Evolutionary conservation across 2,797 vertebrate species (phyloP).

Genomic region (Euthynnus affinis): DNA sequence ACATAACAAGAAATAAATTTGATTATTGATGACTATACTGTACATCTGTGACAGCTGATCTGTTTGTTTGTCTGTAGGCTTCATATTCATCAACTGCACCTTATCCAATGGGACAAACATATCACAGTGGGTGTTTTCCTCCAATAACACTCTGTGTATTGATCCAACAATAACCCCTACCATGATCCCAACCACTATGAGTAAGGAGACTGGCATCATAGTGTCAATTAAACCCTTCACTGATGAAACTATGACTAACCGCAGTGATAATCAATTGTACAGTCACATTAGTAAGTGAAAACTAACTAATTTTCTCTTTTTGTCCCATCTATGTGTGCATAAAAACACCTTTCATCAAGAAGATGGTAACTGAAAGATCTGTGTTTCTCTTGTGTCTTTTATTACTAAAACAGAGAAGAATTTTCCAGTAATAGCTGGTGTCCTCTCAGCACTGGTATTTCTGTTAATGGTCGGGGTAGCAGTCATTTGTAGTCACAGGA

Average conservation of each 20-base stretch:
- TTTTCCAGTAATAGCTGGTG: not conserved
- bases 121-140: constrained; percentile 42
- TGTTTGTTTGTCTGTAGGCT: constrained; percentile 22
- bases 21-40: too few relatives aligned
- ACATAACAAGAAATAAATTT: too few relatives aligned
- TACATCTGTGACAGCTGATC: too few relatives aligned
- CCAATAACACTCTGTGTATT: constrained; percentile 36
- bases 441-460: constrained; percentile 38
- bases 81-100: constrained; percentile 38
- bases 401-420: rapidly evolving
- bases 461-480: constrained; percentile 33
- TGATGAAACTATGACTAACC: not conserved
- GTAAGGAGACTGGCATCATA: too few relatives aligned
- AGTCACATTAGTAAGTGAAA: constrained; percentile 63
- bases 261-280: not conserved
- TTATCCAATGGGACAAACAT: constrained; percentile 40
- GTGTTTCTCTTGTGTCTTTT: constrained; percentile 19
- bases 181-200: too few relatives aligned
- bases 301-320: not conserved
- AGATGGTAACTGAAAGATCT: not conserved
- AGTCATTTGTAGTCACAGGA: constrained; percentile 38
- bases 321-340: not conserved
- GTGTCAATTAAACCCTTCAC: constrained; percentile 2
- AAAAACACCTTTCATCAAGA: not conserved
- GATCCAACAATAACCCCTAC: constrained; percentile 3